A percentile compares a stretch with the other conserved stretches of the same genome.
phyloP scores from a whole-genome alignment of 2,113 vertebrate genomes.

The Oryctolagus cuniculus region DNA sequence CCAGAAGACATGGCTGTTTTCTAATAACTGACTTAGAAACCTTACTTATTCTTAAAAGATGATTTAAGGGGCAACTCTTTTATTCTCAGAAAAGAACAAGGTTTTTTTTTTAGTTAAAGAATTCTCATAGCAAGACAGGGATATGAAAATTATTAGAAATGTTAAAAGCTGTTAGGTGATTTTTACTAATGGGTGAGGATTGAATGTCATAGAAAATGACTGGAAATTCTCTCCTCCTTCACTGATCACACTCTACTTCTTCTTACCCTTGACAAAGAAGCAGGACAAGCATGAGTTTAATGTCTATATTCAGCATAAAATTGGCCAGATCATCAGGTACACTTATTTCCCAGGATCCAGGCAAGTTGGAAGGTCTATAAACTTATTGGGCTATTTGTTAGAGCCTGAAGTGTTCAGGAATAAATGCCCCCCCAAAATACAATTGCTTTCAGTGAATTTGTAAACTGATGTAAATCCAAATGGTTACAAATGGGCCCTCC shows the following conservation, averaged over 20 bases:
- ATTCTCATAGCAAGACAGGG: slow-evolving; percentile 30
- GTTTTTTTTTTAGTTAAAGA: background rate
- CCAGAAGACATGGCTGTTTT: background rate
- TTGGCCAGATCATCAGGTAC: background rate
- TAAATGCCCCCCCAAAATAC: background rate
- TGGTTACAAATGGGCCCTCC: background rate
- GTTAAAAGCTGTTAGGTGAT: slow-evolving; percentile 46
- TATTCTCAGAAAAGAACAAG: slow-evolving; percentile 42
- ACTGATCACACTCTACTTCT: background rate
- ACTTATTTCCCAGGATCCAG: background rate
- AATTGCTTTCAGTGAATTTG: slow-evolving; percentile 14
- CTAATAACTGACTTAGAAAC: slow-evolving; percentile 41
- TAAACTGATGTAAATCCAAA: slow-evolving; percentile 53
- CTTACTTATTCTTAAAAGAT: slow-evolving; percentile 39
- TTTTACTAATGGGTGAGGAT: slow-evolving; percentile 1
- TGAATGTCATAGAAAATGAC: background rate
- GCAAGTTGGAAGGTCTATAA: background rate
- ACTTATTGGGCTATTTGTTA: background rate
- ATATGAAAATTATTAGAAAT: slow-evolving; percentile 43
- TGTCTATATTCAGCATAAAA: background rate
- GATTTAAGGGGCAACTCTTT: slow-evolving; percentile 53
- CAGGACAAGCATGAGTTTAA: background rate
- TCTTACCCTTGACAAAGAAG: slow-evolving; percentile 31
- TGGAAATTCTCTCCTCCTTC: background rate
- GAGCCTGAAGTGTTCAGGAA: background rate